phyloP scores from a whole-genome alignment of 2,888 invertebrate species.

The Bombylius discolor region DNA sequence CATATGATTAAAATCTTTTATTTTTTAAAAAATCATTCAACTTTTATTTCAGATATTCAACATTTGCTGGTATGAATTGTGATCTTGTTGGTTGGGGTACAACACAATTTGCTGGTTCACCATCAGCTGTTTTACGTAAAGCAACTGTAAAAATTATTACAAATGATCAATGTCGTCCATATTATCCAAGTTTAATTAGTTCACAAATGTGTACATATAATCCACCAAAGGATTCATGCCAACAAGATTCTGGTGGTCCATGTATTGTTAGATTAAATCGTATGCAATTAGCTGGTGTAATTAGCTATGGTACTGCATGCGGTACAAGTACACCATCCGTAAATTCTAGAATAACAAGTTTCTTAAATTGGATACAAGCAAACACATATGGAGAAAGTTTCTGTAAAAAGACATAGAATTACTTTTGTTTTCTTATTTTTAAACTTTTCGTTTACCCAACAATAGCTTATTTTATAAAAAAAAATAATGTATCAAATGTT shows the following conservation, averaged over 20 bases:
- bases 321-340: slow-evolving; percentile 39
- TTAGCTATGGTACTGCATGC: slow-evolving; percentile 44
- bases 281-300: slow-evolving; percentile 40
- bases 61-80: slow-evolving; percentile 10
- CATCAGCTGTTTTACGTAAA: slow-evolving; percentile 39
- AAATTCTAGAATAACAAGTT: slow-evolving; percentile 44
- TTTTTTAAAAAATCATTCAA: not conserved
- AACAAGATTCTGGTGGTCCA: slow-evolving; percentile 45
- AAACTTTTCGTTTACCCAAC: too few species aligned
- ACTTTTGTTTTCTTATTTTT: too few species aligned
- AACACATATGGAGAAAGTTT: slow-evolving; percentile 18
- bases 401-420: too few species aligned
- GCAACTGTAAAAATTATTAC: slow-evolving; percentile 39
- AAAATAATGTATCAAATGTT: too few species aligned
- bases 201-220: slow-evolving; percentile 39
- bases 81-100: slow-evolving; percentile 45
- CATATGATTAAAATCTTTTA: not conserved
- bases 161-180: slow-evolving; percentile 32
- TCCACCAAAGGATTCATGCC: slow-evolving; percentile 40
- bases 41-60: not conserved
- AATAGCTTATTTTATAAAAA: too few species aligned
- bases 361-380: slow-evolving; percentile 42
- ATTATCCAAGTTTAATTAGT: slow-evolving; percentile 17
- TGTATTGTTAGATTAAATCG: slow-evolving; percentile 36
- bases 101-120: slow-evolving; percentile 39